Evolutionary conservation across 2,888 invertebrate species (phyloP), one percentile per base, ranked within the genome.

Genomic region (Coelinius sp.): DNA sequence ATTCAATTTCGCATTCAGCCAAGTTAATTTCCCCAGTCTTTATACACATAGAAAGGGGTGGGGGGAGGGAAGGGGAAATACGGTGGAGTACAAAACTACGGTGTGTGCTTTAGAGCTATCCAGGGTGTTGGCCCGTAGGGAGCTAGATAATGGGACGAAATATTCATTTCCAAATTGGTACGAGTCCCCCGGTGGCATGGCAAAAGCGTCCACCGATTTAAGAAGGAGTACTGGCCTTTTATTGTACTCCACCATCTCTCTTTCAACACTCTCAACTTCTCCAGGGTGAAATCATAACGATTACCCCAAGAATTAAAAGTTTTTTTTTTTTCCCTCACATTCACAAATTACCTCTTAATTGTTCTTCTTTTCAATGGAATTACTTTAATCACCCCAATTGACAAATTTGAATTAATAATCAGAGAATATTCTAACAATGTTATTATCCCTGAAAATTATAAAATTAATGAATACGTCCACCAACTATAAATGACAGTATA

Each of bases 1-100:
- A 83, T 82, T 82, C 78, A 79, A 79, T 82, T 83, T 80, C 75
- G 80, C 77, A 78, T 78, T 76, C 79, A 76, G 74, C 76, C 74
- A 76, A 78, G 79, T 82, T 81, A 80, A 80, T 76, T 80, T 78
- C 77, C 72, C 77, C 74, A 73, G 78, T 75, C 76, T 75, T 81
- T 81, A 76, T 76, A 68, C 68, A 70, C 68, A 49, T 56, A 44
- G 24, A 64, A 35, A 35, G n/a, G n/a, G n/a, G 52, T 44, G 44
- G 46, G 59, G 22, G 31, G 20, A 49, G 52, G n/a, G n/a, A n/a
- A n/a, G n/a, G n/a, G n/a, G n/a, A n/a, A n/a, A n/a, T n/a, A n/a
- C n/a, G n/a, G 52, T 52, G 31, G 41, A 22, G 27, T 31, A 38
- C 24, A 25, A 59, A 53, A 59, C 63, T 68, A 44, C 20, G 35